Evolutionary conservation across 2,113 vertebrate species (phyloP).

Genomic region (Chaetura pelagica): DNA sequence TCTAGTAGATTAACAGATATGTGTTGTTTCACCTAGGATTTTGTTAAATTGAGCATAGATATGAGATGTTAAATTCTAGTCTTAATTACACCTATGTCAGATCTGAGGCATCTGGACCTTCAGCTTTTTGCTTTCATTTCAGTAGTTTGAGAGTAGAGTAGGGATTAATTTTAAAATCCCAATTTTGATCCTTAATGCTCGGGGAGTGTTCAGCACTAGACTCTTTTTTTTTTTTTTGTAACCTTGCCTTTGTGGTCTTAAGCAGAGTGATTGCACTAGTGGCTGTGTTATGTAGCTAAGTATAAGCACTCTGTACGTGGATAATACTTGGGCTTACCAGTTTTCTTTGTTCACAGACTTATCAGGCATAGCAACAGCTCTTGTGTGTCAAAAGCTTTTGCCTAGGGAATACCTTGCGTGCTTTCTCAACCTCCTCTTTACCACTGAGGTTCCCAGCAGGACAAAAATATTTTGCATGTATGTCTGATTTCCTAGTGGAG

Average conservation of each 20-base stretch:
- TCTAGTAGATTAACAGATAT: neutral
- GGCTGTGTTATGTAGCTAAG: neutral
- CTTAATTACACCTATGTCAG: neutral
- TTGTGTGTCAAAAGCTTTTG: neutral
- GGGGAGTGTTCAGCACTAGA: neutral
- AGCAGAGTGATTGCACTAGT: neutral
- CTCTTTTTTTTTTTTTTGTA: neutral
- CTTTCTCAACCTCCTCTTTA: neutral
- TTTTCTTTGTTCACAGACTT: neutral
- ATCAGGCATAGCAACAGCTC: neutral
- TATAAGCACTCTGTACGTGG: neutral
- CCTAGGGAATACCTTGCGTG: neutral
- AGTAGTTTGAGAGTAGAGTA: neutral
- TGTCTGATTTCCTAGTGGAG: neutral
- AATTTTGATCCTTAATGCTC: neutral
- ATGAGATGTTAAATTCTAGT: neutral
- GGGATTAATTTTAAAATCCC: neutral
- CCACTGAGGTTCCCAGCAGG: neutral
- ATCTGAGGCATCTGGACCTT: neutral
- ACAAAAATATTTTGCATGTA: neutral
- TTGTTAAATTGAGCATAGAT: neutral
- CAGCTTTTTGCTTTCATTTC: neutral
- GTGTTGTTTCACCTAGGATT: neutral
- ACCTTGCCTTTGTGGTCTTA: neutral
- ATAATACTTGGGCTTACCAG: neutral